Evolutionary conservation across 2,113 vertebrate species (phyloP).

Genomic region (Rhinolophus ferrumequinum): DNA sequence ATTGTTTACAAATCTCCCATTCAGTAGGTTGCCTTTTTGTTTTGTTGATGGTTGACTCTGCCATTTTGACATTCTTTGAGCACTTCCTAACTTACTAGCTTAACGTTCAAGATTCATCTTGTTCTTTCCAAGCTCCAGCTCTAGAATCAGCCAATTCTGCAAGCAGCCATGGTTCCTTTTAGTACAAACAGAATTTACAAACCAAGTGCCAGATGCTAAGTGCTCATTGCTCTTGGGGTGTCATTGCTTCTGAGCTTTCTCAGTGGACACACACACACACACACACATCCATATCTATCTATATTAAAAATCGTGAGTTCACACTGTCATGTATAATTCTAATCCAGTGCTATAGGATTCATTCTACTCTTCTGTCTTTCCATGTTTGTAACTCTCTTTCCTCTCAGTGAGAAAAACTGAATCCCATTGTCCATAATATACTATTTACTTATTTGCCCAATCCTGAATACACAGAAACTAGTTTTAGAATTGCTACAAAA

Average conservation of each 20-base stretch:
- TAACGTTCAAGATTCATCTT: conserved; percentile 5
- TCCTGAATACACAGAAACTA: conserved; percentile 2
- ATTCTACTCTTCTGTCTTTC: background rate
- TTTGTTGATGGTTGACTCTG: background rate
- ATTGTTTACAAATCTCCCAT: background rate
- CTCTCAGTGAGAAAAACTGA: background rate
- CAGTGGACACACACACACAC: background rate
- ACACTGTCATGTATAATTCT: background rate
- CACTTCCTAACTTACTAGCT: background rate
- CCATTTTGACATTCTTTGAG: conserved; percentile 4
- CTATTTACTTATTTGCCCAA: conserved; percentile 44
- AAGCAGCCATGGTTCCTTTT: background rate
- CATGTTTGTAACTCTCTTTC: conserved; percentile 28
- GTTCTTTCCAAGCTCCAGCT: background rate
- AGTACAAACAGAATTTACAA: conserved; percentile 47
- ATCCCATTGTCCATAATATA: background rate
- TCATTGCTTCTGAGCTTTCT: background rate
- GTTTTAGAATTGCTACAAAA: background rate
- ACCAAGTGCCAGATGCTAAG: background rate
- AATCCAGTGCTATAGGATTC: background rate
- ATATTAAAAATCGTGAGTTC: background rate
- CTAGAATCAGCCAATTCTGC: background rate
- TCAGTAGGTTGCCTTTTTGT: background rate
- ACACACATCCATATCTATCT: background rate
- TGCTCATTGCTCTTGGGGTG: background rate